Evolutionary conservation across 2,113 vertebrate genomes (phyloP).

Genomic region (Aegithalos caudatus): DNA sequence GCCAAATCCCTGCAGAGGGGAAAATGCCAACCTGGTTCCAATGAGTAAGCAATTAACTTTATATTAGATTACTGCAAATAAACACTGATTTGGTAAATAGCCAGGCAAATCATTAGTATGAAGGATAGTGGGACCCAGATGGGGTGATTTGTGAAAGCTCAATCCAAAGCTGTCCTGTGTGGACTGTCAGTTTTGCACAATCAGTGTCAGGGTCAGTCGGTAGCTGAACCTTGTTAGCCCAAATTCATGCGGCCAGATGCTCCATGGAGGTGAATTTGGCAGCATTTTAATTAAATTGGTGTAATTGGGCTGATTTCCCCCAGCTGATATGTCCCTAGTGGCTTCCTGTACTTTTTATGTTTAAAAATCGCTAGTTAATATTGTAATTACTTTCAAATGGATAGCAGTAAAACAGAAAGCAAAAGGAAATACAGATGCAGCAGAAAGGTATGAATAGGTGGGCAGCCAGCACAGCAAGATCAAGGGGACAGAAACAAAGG

Average conservation of each 20-base stretch:
- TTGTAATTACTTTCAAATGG: not conserved
- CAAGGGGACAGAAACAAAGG: not conserved
- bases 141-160: not conserved
- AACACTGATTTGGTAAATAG: not conserved
- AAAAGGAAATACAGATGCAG: not conserved
- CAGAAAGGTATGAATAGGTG: not conserved
- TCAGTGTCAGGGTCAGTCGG: not conserved
- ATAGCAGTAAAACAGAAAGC: not conserved
- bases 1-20: not conserved
- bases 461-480: not conserved
- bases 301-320: not conserved
- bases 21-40: not conserved
- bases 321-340: not conserved
- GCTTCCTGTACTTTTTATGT: not conserved
- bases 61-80: not conserved
- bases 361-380: not conserved
- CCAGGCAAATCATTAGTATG: not conserved
- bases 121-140: not conserved
- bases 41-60: conserved; percentile 33
- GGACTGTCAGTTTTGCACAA: not conserved
- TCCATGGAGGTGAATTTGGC: not conserved
- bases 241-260: not conserved
- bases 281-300: not conserved
- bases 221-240: not conserved
- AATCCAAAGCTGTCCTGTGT: not conserved